Percentiles rank a stretch among this genome's conserved stretches.
phyloP scores from a whole-genome alignment of 2,113 vertebrate genomes.

The Suncus etruscus region DNA sequence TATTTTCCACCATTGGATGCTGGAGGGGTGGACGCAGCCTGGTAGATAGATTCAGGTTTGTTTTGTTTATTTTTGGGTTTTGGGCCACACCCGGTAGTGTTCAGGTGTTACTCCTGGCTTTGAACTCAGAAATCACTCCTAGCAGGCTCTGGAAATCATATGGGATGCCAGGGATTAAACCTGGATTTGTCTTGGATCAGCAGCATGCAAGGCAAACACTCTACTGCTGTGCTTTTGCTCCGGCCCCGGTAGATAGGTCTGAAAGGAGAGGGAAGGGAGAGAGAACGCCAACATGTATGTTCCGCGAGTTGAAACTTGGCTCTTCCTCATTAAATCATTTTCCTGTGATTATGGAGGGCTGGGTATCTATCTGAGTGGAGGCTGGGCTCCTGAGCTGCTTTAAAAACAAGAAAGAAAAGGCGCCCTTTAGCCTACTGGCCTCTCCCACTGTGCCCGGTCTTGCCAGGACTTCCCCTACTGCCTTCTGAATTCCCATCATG shows the following conservation, averaged over 20 bases:
- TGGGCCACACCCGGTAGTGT: too few relatives aligned
- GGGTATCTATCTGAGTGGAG: neutral
- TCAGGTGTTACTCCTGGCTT: too few relatives aligned
- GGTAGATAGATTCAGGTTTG: neutral
- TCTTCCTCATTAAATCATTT: neutral
- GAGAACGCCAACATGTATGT: neutral
- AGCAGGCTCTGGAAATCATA: too few relatives aligned
- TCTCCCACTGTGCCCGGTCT: neutral
- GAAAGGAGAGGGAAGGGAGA: slow-evolving; percentile 13
- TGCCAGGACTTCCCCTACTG: neutral
- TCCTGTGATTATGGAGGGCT: neutral
- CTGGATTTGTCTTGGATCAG: too few relatives aligned
- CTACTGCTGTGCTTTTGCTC: too few relatives aligned
- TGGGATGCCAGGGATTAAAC: too few relatives aligned
- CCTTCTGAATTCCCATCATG: neutral
- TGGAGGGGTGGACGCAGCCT: neutral
- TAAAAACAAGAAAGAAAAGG: neutral
- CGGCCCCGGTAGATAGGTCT: neutral
- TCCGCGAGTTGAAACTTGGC: slow-evolving; percentile 17
- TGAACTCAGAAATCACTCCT: too few relatives aligned
- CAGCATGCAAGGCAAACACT: too few relatives aligned
- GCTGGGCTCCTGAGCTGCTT: neutral
- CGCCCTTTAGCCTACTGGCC: neutral
- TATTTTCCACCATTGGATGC: slow-evolving; percentile 36
- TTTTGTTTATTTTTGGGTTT: too few relatives aligned